Base-by-base conservation (phyloP, 1,140 invertebrate species). In the Spodoptera frugiperda region DNA sequence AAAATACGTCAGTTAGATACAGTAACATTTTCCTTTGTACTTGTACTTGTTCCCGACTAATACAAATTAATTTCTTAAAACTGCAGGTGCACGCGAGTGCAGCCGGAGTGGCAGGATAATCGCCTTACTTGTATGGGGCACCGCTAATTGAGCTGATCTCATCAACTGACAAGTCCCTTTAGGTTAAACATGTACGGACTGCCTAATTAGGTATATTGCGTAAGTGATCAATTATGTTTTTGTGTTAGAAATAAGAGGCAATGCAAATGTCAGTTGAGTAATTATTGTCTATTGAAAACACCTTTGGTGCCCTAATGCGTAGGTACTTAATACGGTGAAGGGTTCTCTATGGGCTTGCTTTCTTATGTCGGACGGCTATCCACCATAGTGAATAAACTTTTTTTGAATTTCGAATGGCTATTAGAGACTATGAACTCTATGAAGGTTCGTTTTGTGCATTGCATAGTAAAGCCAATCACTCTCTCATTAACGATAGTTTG, bases 111-210 rank as follows among this genome's bases (percentile, higher is more conserved):
- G 19, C 15, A 39, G 51, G 51, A 12, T 71, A 71, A 71, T 55
- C 33, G 19, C 15, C 8, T 39, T 25, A 17, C 33, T 5, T 19
- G 51, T 71, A 55, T 53, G 49, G 46, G 15, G 30, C 11, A 8
- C 2, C 51, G 51, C 25, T 71, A 71, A 71, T 71, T 71, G 68
- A 39, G n/a, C 53, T 44, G 19, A 55, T 54, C 46, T 68, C 46
- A 51, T 51, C 53, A 71, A 71, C 14, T 17, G 49, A 44, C 33
- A 30, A 71, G n/a, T 54, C 65, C 48, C 51, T 54, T 55, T 14
- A 19, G 25, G 49, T 15, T 44, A 71, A 39, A 14, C 10, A 39
- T 55, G 39, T 71, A 71, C 57, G 10, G 19, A 21, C 2, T 9
- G 17, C 51, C 51, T 71, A 71, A 71, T 71, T 30, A 19, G 17